These are phyloP conservation scores for Falco columbarius DNA, from an alignment of 2,797 vertebrate genomes.

Conservation along the genomic window DNA sequence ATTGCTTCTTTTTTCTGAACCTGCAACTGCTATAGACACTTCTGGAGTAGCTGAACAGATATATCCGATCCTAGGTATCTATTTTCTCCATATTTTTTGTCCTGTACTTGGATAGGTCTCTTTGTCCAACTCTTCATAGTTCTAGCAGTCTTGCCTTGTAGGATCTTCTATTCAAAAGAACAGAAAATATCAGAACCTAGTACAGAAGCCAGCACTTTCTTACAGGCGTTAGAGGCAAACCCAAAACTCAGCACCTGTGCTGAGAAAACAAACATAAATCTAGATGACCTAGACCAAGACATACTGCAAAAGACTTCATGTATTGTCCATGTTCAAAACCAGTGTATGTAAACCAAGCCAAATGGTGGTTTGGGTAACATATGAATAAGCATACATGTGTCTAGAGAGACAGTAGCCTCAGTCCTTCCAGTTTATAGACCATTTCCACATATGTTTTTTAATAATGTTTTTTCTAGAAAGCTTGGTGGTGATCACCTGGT, in stretches of 20 bases:
- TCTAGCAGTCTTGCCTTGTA: not conserved
- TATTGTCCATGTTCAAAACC: not conserved
- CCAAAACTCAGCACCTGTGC: not conserved
- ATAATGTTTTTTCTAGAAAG: not conserved
- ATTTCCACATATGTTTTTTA: not conserved
- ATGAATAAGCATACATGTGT: fast-evolving
- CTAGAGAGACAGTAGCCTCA: not conserved
- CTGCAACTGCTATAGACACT: not conserved
- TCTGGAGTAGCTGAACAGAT: not conserved
- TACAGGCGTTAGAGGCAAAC: not conserved
- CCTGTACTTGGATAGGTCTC: not conserved
- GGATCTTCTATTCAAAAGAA: not conserved
- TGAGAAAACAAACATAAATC: not conserved
- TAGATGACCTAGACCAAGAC: not conserved
- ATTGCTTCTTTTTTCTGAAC: not conserved
- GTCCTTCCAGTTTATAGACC: not conserved
- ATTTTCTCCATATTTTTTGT: not conserved
- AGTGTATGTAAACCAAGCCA: not conserved
- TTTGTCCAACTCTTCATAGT: not conserved
- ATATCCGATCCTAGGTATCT: not conserved
- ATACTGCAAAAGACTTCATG: not conserved
- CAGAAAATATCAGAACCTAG: not conserved
- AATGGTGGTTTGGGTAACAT: not conserved
- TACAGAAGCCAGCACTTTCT: not conserved
- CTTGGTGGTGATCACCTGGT: not conserved